phyloP scores from a whole-genome alignment of 1,140 invertebrate genomes.

The Lepidurus packardi region DNA sequence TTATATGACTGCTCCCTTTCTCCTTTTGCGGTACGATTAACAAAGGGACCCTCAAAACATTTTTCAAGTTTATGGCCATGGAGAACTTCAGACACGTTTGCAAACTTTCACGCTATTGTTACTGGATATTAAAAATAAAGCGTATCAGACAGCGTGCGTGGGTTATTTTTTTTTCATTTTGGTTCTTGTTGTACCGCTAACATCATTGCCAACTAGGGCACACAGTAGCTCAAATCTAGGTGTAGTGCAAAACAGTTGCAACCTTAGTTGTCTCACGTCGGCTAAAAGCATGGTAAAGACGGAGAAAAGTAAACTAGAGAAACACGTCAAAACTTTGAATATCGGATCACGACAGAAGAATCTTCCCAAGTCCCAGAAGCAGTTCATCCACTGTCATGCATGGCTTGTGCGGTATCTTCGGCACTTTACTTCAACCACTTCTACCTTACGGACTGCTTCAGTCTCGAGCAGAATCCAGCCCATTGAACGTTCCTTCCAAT shows the following conservation, averaged over 20 bases:
- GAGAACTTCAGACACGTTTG: background rate
- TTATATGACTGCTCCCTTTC: too few species aligned
- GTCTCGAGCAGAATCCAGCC: background rate
- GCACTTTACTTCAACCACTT: background rate
- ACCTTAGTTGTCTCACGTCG: background rate
- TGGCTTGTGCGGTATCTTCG: background rate
- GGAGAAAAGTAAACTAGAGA: too few species aligned
- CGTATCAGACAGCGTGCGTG: background rate
- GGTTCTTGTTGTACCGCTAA: background rate
- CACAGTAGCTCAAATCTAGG: background rate
- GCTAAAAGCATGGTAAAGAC: background rate
- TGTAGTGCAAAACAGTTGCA: background rate
- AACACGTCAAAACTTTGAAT: background rate
- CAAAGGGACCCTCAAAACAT: too few species aligned
- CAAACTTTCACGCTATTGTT: background rate
- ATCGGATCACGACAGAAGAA: background rate
- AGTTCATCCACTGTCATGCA: slow-evolving; percentile 9
- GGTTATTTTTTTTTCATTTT: background rate
- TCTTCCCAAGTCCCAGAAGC: slow-evolving; percentile 9
- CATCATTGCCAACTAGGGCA: slow-evolving; percentile 9
- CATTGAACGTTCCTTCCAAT: background rate
- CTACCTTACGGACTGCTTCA: background rate
- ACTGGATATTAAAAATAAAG: background rate
- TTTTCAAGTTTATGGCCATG: too few species aligned
- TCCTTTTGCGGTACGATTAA: too few species aligned